These are phyloP conservation scores for Pantherophis alleghaniensis DNA, from an alignment of 2,797 vertebrate genomes.

Conservation along the genomic window DNA sequence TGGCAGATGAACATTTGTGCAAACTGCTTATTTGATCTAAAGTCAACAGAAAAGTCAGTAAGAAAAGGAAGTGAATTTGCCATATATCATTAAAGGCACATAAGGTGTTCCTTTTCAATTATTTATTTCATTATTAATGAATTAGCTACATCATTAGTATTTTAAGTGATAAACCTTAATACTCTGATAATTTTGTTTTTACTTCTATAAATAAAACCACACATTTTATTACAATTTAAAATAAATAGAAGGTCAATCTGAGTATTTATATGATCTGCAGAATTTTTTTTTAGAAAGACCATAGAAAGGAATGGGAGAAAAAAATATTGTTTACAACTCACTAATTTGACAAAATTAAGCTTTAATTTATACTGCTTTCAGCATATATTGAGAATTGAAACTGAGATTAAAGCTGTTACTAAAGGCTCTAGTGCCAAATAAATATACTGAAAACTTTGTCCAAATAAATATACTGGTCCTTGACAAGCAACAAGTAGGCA, in stretches of 20 bases:
- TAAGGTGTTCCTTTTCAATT: not conserved
- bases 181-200: not conserved
- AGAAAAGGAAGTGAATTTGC: not conserved
- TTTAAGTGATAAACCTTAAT: conserved; percentile 4
- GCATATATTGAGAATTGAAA: not conserved
- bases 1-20: not conserved
- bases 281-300: not conserved
- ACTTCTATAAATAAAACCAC: not conserved
- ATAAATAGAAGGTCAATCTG: too few species aligned
- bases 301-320: not conserved
- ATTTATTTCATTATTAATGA: not conserved
- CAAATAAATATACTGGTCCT: not conserved
- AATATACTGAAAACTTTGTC: not conserved
- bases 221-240: not conserved
- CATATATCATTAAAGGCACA: not conserved
- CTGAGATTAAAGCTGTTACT: not conserved
- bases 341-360: not conserved
- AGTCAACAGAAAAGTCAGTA: not conserved
- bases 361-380: not conserved
- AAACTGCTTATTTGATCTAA: not conserved
- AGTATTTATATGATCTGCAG: not conserved
- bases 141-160: not conserved
- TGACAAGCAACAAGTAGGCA: not conserved
- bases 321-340: not conserved
- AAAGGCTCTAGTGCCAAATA: not conserved